Conservation (phyloP, 92 coral and sea anemone species). For the Parazoanthus atlanticus region DNA sequence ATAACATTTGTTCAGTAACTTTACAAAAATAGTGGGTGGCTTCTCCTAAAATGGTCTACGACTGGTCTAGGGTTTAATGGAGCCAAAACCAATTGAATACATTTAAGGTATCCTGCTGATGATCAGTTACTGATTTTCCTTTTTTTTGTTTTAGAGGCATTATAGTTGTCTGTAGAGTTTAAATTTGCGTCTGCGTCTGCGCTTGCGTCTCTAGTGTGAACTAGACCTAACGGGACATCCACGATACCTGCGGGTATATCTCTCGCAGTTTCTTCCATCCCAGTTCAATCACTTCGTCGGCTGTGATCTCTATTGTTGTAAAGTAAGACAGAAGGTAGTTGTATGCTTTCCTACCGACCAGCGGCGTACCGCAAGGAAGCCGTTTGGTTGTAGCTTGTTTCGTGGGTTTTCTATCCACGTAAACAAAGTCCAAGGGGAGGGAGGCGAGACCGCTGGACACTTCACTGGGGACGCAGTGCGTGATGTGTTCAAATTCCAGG, state of each 20-base stretch:
- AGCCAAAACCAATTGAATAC: no score
- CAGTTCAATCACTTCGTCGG: conserved; percentile 42
- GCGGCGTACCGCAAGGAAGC: conserved; percentile 47
- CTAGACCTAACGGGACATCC: neutral
- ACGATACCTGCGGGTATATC: conserved; percentile 54
- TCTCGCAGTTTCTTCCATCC: conserved; percentile 42
- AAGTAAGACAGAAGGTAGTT: conserved; percentile 47
- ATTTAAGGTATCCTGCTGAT: no score
- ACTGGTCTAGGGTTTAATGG: no score
- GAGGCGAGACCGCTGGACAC: conserved; percentile 54
- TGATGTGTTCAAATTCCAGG: conserved; percentile 50
- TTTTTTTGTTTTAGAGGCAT: no score
- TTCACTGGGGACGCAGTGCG: conserved; percentile 57
- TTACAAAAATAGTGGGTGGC: no score
- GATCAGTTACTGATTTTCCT: no score
- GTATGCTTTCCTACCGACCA: conserved; percentile 33
- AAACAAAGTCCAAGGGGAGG: conserved; percentile 46
- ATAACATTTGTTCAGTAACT: no score
- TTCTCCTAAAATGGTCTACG: no score
- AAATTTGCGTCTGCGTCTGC: neutral
- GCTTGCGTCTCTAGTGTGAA: neutral
- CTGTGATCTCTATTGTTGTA: conserved; percentile 42
- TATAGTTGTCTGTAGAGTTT: no score
- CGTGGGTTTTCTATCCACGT: conserved; percentile 41
- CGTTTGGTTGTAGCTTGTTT: conserved; percentile 22